Percentiles rank a stretch among this genome's conserved stretches.
These are phyloP conservation scores for Vombatus ursinus DNA, from an alignment of 2,113 vertebrate species.

Conservation along the genomic window DNA sequence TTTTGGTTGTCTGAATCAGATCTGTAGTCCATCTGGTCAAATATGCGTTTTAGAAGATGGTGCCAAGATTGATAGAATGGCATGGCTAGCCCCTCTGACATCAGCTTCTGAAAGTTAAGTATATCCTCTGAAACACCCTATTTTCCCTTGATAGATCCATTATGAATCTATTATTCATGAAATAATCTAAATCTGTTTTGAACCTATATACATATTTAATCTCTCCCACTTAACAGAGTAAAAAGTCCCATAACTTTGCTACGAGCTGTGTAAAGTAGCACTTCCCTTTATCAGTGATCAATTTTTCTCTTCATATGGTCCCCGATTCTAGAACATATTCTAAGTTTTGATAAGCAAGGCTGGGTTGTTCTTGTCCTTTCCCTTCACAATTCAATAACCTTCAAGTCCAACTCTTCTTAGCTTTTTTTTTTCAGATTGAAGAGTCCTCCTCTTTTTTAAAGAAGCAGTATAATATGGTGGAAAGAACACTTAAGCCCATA, in stretches of 20 bases:
- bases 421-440: constrained; percentile 45
- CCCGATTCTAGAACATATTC: not conserved
- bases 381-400: constrained; percentile 34
- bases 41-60: not conserved
- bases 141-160: constrained; percentile 16
- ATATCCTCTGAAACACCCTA: not conserved
- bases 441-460: not conserved
- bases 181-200: constrained; percentile 47
- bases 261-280: not conserved
- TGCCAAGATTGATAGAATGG: not conserved
- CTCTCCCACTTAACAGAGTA: not conserved
- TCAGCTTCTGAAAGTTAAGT: not conserved
- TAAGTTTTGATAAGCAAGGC: not conserved
- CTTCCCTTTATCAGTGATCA: not conserved
- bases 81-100: not conserved
- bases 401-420: constrained; percentile 20
- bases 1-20: not conserved
- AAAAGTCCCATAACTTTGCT: not conserved
- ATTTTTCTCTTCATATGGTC: constrained; percentile 24
- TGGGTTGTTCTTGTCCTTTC: not conserved
- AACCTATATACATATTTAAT: constrained; percentile 30
- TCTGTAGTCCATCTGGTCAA: not conserved
- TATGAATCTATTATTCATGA: constrained; percentile 16
- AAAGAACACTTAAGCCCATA: not conserved
- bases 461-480: not conserved